Conservation (phyloP, 2,888 invertebrate species). For the Rotaria macrura region DNA sequence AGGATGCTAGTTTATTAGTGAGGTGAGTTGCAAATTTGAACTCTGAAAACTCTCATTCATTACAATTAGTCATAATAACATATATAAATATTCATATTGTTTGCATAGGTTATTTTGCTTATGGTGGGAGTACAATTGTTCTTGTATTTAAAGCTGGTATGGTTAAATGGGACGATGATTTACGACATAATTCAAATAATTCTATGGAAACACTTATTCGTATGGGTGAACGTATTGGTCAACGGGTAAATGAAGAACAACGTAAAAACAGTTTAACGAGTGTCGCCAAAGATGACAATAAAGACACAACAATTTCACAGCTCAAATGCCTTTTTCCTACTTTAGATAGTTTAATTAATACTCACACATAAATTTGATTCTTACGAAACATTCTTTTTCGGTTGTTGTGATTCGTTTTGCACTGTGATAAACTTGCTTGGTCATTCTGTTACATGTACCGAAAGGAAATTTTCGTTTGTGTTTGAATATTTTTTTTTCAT, state of each 20-base stretch:
- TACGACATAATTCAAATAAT: background rate
- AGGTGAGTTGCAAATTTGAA: too few relatives aligned
- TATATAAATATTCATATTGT: background rate
- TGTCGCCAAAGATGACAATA: background rate
- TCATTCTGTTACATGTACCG: too few relatives aligned
- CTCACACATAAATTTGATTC: background rate
- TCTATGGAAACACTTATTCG: constrained; percentile 14
- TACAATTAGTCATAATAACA: background rate
- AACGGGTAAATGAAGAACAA: background rate
- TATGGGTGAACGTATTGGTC: constrained; percentile 15
- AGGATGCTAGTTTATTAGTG: too few relatives aligned
- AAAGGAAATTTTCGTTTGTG: too few relatives aligned
- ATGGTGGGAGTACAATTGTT: background rate
- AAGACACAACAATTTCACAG: background rate
- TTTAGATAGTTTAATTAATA: background rate
- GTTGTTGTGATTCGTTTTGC: background rate
- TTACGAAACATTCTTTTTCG: background rate
- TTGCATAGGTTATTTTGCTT: background rate
- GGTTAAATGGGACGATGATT: constrained; percentile 13
- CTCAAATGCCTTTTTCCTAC: background rate
- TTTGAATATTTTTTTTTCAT: too few relatives aligned
- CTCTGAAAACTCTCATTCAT: too few relatives aligned
- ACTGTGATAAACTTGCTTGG: too few relatives aligned
- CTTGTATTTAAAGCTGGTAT: background rate
- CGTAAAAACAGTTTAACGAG: background rate